A percentile compares a stretch with the other conserved stretches of the same genome.
Conservation (phyloP, 2,113 vertebrate species). For the Bombycilla garrulus region DNA sequence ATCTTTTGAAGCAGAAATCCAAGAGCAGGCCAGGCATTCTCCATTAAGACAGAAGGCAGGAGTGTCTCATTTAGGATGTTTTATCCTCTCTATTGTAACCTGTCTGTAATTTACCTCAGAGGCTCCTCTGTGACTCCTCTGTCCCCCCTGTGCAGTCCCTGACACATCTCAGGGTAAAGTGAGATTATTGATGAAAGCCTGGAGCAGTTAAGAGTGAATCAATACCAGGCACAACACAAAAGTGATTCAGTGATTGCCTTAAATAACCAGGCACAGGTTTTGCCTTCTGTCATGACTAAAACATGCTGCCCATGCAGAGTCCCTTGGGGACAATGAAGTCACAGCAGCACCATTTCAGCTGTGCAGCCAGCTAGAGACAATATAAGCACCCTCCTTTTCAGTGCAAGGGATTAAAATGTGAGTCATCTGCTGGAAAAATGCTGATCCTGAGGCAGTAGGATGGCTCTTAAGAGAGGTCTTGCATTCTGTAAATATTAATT, state of each 20-base stretch:
- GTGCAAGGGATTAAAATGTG: background rate
- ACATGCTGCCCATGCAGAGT: background rate
- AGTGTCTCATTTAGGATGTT: background rate
- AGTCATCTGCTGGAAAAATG: background rate
- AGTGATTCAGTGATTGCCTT: constrained; percentile 28
- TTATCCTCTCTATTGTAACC: background rate
- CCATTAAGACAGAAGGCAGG: background rate
- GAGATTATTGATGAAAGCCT: background rate
- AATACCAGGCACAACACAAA: background rate
- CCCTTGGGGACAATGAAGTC: background rate
- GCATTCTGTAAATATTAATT: background rate
- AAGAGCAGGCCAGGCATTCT: background rate
- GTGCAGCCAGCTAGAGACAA: background rate
- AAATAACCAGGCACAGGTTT: background rate
- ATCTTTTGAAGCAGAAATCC: background rate
- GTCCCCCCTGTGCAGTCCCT: background rate
- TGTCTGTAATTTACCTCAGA: background rate
- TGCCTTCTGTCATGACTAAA: constrained; percentile 5
- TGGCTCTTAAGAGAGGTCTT: background rate
- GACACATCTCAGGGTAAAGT: background rate
- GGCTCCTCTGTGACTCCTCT: background rate
- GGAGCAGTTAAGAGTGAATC: background rate
- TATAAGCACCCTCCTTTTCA: background rate
- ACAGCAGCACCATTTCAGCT: background rate
- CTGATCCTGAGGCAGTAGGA: background rate